Evolutionary conservation across 1,140 invertebrate genomes (phyloP).

Genomic region (Diabrotica virgifera): DNA sequence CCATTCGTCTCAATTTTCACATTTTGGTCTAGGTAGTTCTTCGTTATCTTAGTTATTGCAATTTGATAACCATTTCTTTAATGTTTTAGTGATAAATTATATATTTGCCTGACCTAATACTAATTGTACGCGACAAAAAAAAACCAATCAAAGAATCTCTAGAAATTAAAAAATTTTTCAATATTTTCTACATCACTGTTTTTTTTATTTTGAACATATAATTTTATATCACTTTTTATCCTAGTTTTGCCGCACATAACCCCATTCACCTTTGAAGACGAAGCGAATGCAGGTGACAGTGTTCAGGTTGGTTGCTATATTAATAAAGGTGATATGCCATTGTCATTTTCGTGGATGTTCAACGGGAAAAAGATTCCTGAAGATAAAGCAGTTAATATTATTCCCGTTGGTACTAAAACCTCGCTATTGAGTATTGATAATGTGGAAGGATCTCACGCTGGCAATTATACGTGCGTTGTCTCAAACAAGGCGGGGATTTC

Average conservation of each 20-base stretch:
- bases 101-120: no score
- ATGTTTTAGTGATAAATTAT: no score
- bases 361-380: conserved; percentile 44
- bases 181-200: no score
- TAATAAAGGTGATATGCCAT: conserved; percentile 41
- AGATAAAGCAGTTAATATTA: conserved; percentile 29
- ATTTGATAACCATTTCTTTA: no score
- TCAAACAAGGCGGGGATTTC: conserved; percentile 66
- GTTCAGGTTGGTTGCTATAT: conserved; percentile 43
- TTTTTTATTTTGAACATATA: no score
- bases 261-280: conserved; percentile 64
- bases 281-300: conserved; percentile 47
- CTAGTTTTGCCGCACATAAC: conserved; percentile 58
- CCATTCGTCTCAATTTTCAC: no score
- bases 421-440: conserved; percentile 74
- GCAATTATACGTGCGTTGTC: conserved; percentile 69
- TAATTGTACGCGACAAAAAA: no score
- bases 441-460: conserved; percentile 71
- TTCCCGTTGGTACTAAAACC: conserved; percentile 64
- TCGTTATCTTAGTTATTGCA: no score
- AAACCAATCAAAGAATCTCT: no score
- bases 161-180: no score
- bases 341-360: conserved; percentile 49
- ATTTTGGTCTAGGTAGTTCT: no score
- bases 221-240: not conserved